Percentiles rank a stretch among this genome's conserved stretches.
These are phyloP conservation scores for Halyomorpha halys DNA, from an alignment of 1,140 invertebrate species.

Conservation along the genomic window DNA sequence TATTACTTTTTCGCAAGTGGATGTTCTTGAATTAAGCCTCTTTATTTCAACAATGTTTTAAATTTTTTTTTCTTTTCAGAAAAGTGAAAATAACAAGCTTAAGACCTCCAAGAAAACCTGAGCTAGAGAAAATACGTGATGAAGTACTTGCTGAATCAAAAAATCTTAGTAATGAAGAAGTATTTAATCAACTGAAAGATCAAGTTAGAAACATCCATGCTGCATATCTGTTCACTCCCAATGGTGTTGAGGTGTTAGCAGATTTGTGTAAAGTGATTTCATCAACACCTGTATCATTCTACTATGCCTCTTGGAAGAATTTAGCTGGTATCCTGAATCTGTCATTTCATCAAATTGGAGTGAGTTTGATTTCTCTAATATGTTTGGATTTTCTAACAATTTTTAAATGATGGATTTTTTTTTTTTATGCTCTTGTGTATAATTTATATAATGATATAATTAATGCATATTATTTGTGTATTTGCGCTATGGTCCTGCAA, in stretches of 20 bases:
- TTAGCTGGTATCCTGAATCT: constrained; percentile 2
- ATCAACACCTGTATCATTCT: not conserved
- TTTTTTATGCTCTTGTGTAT: too few relatives aligned
- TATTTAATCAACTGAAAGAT: not conserved
- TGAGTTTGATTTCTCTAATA: constrained; percentile 9
- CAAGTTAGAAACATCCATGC: constrained; percentile 8
- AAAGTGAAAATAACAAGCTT: constrained; percentile 21
- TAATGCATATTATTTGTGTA: too few relatives aligned
- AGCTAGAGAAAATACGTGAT: constrained; percentile 8
- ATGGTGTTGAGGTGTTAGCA: not conserved
- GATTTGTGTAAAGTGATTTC: constrained; percentile 20
- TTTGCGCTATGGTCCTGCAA: too few relatives aligned
- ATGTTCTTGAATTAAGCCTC: too few relatives aligned
- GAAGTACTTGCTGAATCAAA: not conserved
- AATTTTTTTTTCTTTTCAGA: constrained; percentile 6
- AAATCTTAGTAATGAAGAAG: not conserved
- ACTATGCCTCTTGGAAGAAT: constrained; percentile 14
- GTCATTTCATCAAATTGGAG: constrained; percentile 9
- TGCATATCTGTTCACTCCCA: constrained; percentile 5
- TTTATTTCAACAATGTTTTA: too few relatives aligned
- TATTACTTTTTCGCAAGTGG: too few relatives aligned
- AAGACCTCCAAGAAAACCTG: constrained; percentile 14
- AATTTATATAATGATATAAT: too few relatives aligned
- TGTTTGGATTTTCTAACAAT: too few relatives aligned
- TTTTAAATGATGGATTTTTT: too few relatives aligned